phyloP scores from a whole-genome alignment of 2,797 vertebrate species.

The Ciconia nigra region DNA sequence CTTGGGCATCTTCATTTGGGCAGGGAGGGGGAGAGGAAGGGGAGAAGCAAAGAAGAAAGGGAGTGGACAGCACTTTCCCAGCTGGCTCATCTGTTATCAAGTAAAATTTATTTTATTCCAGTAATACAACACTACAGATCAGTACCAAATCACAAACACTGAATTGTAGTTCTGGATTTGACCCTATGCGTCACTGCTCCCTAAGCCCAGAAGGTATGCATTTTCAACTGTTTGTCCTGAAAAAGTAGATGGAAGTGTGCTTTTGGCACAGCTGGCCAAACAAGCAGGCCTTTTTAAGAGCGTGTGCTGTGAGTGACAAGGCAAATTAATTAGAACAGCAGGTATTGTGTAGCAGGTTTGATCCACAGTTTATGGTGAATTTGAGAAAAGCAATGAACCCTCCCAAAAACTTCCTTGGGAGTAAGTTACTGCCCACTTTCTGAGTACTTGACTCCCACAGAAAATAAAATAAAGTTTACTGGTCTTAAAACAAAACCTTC shows the following conservation, averaged over 20 bases:
- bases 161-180: background rate
- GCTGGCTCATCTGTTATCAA: background rate
- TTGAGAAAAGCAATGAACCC: background rate
- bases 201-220: background rate
- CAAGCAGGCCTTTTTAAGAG: background rate
- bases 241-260: background rate
- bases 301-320: background rate
- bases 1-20: background rate
- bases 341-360: background rate
- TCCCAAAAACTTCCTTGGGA: background rate
- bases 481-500: background rate
- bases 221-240: background rate
- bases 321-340: background rate
- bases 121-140: background rate
- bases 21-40: background rate
- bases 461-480: conserved; percentile 7
- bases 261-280: background rate
- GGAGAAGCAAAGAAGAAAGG: background rate
- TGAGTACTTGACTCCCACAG: background rate
- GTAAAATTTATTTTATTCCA: background rate
- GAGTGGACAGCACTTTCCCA: background rate
- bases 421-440: background rate
- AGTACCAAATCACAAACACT: background rate
- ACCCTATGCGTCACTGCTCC: background rate
- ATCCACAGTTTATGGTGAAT: background rate